A percentile compares a stretch with the other conserved stretches of the same genome.
Evolutionary conservation across 2,888 invertebrate species (phyloP).

Genomic region (Drosophila lacicola): DNA sequence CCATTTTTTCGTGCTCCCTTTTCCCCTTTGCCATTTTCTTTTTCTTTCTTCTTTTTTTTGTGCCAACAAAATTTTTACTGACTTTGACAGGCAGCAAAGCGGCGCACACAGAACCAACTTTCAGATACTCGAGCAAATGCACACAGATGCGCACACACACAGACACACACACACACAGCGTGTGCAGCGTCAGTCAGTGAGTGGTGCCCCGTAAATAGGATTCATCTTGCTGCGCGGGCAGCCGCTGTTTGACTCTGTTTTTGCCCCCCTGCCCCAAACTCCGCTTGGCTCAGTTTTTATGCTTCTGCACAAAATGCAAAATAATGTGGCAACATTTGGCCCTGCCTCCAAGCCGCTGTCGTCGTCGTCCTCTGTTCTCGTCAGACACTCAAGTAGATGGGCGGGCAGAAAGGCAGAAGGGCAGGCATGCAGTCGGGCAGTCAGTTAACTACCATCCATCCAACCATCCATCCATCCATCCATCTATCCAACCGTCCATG

Average conservation of each 20-base stretch:
- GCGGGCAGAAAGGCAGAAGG: slow-evolving; percentile 10
- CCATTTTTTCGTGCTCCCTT: slow-evolving; percentile 30
- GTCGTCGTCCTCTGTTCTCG: slow-evolving; percentile 58
- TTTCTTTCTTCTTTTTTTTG: slow-evolving; percentile 29
- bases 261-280: slow-evolving; percentile 24
- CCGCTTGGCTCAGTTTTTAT: slow-evolving; percentile 41
- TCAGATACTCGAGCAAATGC: slow-evolving; percentile 42
- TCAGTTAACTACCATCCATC: slow-evolving; percentile 59
- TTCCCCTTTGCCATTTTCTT: slow-evolving; percentile 21
- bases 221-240: slow-evolving; percentile 73
- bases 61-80: slow-evolving; percentile 69
- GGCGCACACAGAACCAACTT: slow-evolving; percentile 45
- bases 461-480: slow-evolving; percentile 41
- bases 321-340: slow-evolving; percentile 67
- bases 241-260: slow-evolving; percentile 58
- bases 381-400: slow-evolving; percentile 75
- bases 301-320: slow-evolving; percentile 75
- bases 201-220: slow-evolving; percentile 76
- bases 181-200: slow-evolving; percentile 58
- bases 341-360: slow-evolving; percentile 37
- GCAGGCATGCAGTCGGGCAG: slow-evolving; percentile 36
- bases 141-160: slow-evolving; percentile 7
- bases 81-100: slow-evolving; percentile 77
- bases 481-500: slow-evolving; percentile 39
- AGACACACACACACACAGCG: slow-evolving; percentile 11